Evolutionary conservation across 2,113 vertebrate species (phyloP).

Genomic region (Aspidoscelis tigris): DNA sequence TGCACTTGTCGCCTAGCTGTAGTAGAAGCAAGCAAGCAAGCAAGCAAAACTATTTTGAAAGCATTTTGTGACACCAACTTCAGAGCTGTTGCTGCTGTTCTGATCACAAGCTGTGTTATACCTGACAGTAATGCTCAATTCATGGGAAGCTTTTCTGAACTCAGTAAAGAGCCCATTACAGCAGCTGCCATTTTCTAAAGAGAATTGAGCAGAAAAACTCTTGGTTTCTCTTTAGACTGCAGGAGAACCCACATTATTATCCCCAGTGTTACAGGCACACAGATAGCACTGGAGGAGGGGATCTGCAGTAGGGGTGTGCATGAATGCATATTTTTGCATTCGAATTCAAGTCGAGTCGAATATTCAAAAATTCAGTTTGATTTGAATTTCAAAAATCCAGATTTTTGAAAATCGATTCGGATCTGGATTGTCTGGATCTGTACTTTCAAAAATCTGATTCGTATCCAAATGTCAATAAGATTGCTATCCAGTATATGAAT

Average conservation of each 20-base stretch:
- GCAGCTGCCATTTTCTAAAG: constrained; percentile 40
- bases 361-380: too few relatives aligned
- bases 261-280: background rate
- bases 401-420: too few relatives aligned
- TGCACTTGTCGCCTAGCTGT: background rate
- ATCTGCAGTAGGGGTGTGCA: background rate
- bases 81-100: constrained; percentile 8
- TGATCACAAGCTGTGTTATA: constrained; percentile 30
- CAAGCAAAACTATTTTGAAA: constrained; percentile 28
- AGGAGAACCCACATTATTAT: constrained; percentile 18
- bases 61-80: constrained; percentile 28
- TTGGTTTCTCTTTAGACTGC: constrained; percentile 28
- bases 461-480: too few relatives aligned
- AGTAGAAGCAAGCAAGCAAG: background rate
- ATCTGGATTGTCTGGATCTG: too few relatives aligned
- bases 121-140: constrained; percentile 31
- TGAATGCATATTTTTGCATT: too few relatives aligned
- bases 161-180: constrained; percentile 35
- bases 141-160: constrained; percentile 33
- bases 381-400: too few relatives aligned
- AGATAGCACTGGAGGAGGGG: background rate
- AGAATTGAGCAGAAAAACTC: constrained; percentile 29
- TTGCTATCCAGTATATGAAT: too few relatives aligned
- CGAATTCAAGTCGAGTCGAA: too few relatives aligned
- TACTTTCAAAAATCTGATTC: too few relatives aligned